These are phyloP conservation scores for Phenacoccus solenopsis DNA, from an alignment of 1,140 invertebrate species.

Conservation along the genomic window DNA sequence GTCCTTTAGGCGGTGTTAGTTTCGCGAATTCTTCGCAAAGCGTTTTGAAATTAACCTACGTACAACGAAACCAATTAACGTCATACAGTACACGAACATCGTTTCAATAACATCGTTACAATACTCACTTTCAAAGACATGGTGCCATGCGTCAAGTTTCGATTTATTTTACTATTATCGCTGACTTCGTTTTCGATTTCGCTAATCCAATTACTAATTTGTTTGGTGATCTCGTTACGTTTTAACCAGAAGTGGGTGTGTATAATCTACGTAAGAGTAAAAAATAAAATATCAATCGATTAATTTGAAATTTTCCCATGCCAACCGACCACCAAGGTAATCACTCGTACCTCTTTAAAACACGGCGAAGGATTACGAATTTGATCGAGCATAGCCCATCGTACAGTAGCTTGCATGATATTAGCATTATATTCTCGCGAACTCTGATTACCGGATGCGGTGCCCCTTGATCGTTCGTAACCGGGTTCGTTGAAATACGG, in stretches of 20 bases:
- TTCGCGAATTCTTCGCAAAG: constrained; percentile 65
- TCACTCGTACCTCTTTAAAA: constrained; percentile 63
- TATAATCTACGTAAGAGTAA: constrained; percentile 52
- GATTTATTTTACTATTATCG: constrained; percentile 36
- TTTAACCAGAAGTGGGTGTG: constrained; percentile 92
- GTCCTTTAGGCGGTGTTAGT: constrained; percentile 54
- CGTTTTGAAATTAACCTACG: constrained; percentile 66
- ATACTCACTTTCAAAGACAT: constrained; percentile 55
- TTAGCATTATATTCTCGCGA: constrained; percentile 90
- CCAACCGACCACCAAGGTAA: background rate
- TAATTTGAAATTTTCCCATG: background rate
- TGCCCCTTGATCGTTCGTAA: constrained; percentile 83
- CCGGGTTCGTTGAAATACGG: constrained; percentile 98
- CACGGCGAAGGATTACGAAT: constrained; percentile 80
- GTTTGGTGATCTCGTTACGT: constrained; percentile 73
- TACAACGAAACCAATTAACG: constrained; percentile 41
- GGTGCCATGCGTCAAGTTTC: constrained; percentile 59
- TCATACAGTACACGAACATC: background rate
- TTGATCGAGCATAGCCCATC: constrained; percentile 94
- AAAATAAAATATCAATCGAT: background rate
- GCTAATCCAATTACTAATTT: constrained; percentile 79
- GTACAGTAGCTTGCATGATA: constrained; percentile 86
- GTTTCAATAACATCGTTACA: background rate
- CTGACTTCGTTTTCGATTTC: constrained; percentile 64
- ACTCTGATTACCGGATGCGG: constrained; percentile 72